These are phyloP conservation scores for Graphium colonna DNA, from an alignment of 2,888 invertebrate genomes.

Conservation along the genomic window DNA sequence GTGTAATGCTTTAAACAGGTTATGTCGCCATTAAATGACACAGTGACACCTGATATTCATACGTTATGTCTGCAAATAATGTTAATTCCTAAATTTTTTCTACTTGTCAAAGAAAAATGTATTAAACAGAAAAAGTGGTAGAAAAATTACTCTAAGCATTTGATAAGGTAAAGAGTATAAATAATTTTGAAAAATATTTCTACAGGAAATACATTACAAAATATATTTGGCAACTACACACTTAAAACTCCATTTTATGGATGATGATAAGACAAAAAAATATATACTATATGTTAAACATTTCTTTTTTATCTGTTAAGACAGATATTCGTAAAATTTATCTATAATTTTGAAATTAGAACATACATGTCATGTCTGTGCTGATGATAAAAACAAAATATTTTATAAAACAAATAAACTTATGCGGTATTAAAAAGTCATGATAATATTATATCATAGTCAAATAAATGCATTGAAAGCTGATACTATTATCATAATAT, in stretches of 20 bases:
- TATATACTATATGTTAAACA: conserved; percentile 7
- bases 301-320: conserved; percentile 21
- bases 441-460: neutral
- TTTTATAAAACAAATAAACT: neutral
- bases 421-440: no score
- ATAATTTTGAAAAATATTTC: neutral
- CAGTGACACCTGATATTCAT: no score
- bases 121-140: conserved; percentile 1
- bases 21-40: no score
- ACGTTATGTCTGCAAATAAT: no score
- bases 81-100: neutral
- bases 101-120: neutral
- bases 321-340: conserved; percentile 10
- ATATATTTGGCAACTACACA: conserved; percentile 20
- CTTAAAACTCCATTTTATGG: conserved; percentile 19
- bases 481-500: neutral
- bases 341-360: neutral
- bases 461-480: neutral
- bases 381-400: neutral
- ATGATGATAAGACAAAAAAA: conserved; percentile 2
- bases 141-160: conserved; percentile 1
- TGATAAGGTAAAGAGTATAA: conserved; percentile 1
- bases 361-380: conserved; percentile 10
- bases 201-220: conserved; percentile 9
- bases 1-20: no score